Base-by-base conservation (phyloP, 2,797 vertebrate species). In the Hoplostethus atlanticus region DNA sequence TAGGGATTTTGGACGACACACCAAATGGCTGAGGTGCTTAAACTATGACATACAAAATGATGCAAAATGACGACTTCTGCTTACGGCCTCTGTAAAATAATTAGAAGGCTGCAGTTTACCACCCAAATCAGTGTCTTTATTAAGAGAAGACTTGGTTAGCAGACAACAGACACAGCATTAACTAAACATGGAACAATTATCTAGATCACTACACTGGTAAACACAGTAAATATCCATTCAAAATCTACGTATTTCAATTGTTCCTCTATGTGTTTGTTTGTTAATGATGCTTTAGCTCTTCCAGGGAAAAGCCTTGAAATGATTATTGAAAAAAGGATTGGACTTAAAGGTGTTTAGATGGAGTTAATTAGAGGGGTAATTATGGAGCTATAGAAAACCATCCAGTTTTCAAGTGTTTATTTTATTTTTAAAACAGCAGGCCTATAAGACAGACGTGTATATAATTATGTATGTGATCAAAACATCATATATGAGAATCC, bases 41-140 rank as follows among this genome's bases (percentile, higher is more conserved):
- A 28, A 28, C 3, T 28, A 28, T 28, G 28, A 3, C 28, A 3
- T 28, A 28, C 28, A 28, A 28, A 28, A 28, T 28, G 28, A 28
- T 28, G 28, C 28, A 28, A 28, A 28, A 28, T 28, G 28, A 28
- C 3, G 28, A 28, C 28, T 28, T 28, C 28, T 28, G 28, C 3
- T 28, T 28, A 28, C 28, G 28, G 3, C 28, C 28, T 28, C 28
- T 28, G 28, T 28, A 28, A 28, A 55, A 69, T 88, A 87, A 87
- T 89, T 82, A 83, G 61, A 73, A 82, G 71, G 53, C 53, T 54
- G 64, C 31, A 82, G 77, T 79, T 79, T 81, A 68, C 70, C 46
- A 47, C 60, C 21, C 15, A 65, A 79, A 84, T 71, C 73, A 69
- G 71, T 46, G 68, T 55, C 72, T 77, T 28, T 2, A 21, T 21